Evolutionary conservation across 2,797 vertebrate genomes (phyloP).

Genomic region (Naso thynnoides): DNA sequence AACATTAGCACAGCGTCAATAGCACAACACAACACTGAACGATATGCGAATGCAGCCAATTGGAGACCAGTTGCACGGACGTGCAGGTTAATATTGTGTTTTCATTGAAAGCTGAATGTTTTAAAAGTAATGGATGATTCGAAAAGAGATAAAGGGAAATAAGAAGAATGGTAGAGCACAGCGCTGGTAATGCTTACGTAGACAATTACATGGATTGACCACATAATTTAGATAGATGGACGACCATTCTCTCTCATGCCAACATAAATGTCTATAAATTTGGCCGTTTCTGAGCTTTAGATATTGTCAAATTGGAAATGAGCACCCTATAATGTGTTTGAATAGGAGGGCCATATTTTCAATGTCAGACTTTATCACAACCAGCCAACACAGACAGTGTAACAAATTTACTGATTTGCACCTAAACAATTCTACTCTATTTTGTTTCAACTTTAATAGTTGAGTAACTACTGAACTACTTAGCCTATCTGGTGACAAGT

Average conservation of each 20-base stretch:
- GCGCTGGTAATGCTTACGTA: slow-evolving; percentile 16
- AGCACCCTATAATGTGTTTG: not conserved
- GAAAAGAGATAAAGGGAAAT: slow-evolving; percentile 26
- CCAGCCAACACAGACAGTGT: not conserved
- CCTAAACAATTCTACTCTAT: not conserved
- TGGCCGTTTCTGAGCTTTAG: not conserved
- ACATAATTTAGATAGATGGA: slow-evolving; percentile 15
- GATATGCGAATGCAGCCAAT: not conserved
- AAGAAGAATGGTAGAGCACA: not conserved
- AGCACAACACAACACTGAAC: not conserved
- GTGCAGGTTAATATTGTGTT: slow-evolving; percentile 5
- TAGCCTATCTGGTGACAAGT: not conserved
- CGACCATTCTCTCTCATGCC: slow-evolving; percentile 3
- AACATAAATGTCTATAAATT: not conserved
- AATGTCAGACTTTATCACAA: not conserved
- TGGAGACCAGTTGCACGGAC: slow-evolving; percentile 47
- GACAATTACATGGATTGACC: slow-evolving; percentile 32
- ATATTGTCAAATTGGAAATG: not conserved
- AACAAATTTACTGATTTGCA: not conserved
- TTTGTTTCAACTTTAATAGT: not conserved
- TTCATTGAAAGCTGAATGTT: not conserved
- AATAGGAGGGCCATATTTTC: not conserved
- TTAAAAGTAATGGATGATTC: slow-evolving; percentile 17
- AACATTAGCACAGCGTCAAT: not conserved
- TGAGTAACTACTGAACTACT: not conserved